Conservation (phyloP, 2,888 invertebrate genomes). For the Arctia plantaginis region DNA sequence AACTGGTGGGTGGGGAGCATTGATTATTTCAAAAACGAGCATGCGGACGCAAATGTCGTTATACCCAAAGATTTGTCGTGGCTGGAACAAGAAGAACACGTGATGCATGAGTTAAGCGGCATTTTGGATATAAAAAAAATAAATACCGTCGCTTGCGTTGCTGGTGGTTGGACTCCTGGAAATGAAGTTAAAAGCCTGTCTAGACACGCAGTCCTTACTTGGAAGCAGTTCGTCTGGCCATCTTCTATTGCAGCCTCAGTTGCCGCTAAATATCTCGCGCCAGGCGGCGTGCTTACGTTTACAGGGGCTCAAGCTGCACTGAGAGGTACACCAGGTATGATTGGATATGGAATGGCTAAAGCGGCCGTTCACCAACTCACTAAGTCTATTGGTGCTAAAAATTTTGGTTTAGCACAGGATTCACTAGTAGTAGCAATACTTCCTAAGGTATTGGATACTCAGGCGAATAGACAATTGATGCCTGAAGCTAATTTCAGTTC, state of each 20-base stretch:
- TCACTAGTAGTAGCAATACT: slow-evolving; percentile 93
- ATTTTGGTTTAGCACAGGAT: slow-evolving; percentile 94
- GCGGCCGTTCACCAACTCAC: slow-evolving; percentile 98
- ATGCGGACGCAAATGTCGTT: slow-evolving; percentile 96
- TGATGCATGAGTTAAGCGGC: slow-evolving; percentile 89
- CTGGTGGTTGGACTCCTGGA: slow-evolving; percentile 99
- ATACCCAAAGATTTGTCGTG: slow-evolving; percentile 92
- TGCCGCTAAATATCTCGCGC: slow-evolving; percentile 93
- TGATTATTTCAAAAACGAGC: slow-evolving; percentile 93
- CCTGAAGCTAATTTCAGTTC: slow-evolving; percentile 95
- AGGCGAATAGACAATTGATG: slow-evolving; percentile 99
- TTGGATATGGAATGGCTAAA: slow-evolving; percentile 91
- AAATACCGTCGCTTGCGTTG: slow-evolving; percentile 98
- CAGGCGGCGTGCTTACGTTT: slow-evolving; percentile 95
- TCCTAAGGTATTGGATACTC: slow-evolving; percentile 98
- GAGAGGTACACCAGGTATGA: slow-evolving; percentile 92
- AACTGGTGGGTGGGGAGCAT: slow-evolving; percentile 97
- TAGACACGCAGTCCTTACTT: slow-evolving; percentile 97
- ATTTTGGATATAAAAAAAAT: slow-evolving; percentile 93
- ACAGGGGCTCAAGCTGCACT: slow-evolving; percentile 98
- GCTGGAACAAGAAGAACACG: slow-evolving; percentile 91
- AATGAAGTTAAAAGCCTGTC: slow-evolving; percentile 96
- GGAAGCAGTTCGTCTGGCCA: slow-evolving; percentile 99
- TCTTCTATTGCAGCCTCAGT: slow-evolving; percentile 95
- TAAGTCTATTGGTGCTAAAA: slow-evolving; percentile 92